Percentiles rank a stretch among this genome's conserved stretches.
Evolutionary conservation across 2,113 vertebrate genomes (phyloP).

Genomic region (Dissostichus mawsoni): DNA sequence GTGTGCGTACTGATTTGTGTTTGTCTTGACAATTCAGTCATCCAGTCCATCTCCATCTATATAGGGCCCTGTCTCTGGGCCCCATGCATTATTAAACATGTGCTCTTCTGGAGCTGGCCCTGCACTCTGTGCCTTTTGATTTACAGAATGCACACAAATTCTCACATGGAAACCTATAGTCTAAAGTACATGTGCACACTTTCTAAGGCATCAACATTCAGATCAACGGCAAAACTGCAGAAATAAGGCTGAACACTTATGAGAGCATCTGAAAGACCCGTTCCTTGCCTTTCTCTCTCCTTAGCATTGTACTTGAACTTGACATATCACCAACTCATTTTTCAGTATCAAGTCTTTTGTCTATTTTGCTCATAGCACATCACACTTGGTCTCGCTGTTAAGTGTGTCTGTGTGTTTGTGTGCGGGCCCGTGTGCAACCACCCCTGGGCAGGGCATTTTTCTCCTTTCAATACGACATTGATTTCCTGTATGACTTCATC

Average conservation of each 20-base stretch:
- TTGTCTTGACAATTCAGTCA: slow-evolving; percentile 80
- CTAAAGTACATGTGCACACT: slow-evolving; percentile 9
- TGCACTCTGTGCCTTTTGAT: slow-evolving; percentile 57
- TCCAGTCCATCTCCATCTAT: slow-evolving; percentile 65
- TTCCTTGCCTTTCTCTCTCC: slow-evolving; percentile 16
- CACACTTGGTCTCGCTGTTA: slow-evolving; percentile 66
- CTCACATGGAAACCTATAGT: slow-evolving; percentile 28
- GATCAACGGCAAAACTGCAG: slow-evolving; percentile 11
- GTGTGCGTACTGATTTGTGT: slow-evolving; percentile 26
- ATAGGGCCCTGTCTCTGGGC: slow-evolving; percentile 62
- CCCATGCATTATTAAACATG: slow-evolving; percentile 74
- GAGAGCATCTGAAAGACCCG: not conserved
- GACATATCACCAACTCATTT: slow-evolving; percentile 50
- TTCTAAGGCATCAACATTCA: not conserved
- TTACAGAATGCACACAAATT: slow-evolving; percentile 44
- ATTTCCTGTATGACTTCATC: slow-evolving; percentile 96
- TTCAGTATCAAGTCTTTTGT: slow-evolving; percentile 56
- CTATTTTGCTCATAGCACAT: slow-evolving; percentile 55
- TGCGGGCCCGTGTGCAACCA: slow-evolving; percentile 68
- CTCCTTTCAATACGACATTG: slow-evolving; percentile 89
- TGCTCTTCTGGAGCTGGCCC: slow-evolving; percentile 44
- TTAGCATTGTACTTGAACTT: slow-evolving; percentile 60
- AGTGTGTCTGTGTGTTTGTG: slow-evolving; percentile 59
- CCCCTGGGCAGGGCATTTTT: slow-evolving; percentile 83
- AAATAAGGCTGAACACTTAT: slow-evolving; percentile 10